These are phyloP conservation scores for Elanoides forficatus DNA, from an alignment of 2,113 vertebrate species.

Conservation along the genomic window DNA sequence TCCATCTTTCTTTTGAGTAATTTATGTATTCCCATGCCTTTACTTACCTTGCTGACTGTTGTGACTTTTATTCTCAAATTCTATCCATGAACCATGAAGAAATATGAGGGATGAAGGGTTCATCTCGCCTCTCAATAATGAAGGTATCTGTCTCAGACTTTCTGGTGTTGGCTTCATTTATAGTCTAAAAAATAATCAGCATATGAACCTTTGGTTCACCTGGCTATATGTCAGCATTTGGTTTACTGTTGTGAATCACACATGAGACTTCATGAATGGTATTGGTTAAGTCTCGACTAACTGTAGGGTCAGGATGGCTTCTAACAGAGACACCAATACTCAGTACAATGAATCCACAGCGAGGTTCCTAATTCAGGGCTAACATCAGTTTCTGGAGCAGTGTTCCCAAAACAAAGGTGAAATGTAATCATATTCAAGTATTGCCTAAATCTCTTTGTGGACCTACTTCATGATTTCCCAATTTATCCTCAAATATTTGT, in stretches of 20 bases:
- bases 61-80: not conserved
- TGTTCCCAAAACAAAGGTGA: not conserved
- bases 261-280: not conserved
- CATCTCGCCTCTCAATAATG: not conserved
- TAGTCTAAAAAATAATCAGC: not conserved
- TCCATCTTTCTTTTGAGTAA: not conserved
- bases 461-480: not conserved
- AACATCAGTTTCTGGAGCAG: not conserved
- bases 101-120: not conserved
- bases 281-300: not conserved
- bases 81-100: not conserved
- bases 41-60: not conserved
- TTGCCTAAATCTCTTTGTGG: not conserved
- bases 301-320: not conserved
- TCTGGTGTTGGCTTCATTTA: not conserved
- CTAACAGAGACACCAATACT: not conserved
- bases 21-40: not conserved
- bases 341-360: not conserved
- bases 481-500: slow-evolving; percentile 29
- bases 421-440: not conserved
- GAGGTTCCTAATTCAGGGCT: not conserved
- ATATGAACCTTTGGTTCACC: not conserved
- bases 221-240: not conserved
- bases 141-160: not conserved
- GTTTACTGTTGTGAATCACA: not conserved